A percentile compares a stretch with the other conserved stretches of the same genome.
Evolutionary conservation across 2,113 vertebrate species (phyloP).

Genomic region (Daubentonia madagascariensis): DNA sequence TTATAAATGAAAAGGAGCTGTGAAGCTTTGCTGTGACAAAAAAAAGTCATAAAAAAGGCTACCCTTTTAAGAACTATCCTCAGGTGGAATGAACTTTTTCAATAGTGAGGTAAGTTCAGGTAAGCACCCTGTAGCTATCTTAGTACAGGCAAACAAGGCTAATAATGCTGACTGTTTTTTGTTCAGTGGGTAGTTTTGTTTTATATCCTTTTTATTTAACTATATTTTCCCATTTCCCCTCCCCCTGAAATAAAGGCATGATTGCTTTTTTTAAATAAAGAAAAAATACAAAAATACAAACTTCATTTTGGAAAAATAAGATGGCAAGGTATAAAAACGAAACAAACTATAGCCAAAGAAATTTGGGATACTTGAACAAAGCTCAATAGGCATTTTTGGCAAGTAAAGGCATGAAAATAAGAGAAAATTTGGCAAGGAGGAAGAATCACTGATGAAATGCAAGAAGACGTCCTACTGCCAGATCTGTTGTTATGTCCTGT

Average conservation of each 20-base stretch:
- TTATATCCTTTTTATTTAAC: neutral
- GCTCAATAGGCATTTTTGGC: neutral
- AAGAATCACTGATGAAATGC: neutral
- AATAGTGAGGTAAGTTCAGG: neutral
- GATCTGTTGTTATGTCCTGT: accelerated
- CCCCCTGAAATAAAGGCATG: neutral
- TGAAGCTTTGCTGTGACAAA: neutral
- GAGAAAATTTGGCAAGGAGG: neutral
- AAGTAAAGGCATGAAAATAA: neutral
- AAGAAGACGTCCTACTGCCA: neutral
- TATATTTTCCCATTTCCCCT: neutral
- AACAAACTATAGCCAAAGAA: neutral
- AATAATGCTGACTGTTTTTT: neutral
- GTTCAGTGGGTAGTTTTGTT: neutral
- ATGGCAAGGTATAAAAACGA: neutral
- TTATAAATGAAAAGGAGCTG: neutral
- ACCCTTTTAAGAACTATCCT: neutral
- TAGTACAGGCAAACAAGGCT: neutral
- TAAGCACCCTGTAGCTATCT: neutral
- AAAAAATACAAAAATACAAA: neutral
- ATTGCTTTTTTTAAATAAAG: neutral
- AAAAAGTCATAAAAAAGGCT: neutral
- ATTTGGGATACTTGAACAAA: neutral
- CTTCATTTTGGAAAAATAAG: neutral
- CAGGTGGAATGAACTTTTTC: neutral